A percentile compares a stretch with the other conserved stretches of the same genome.
Evolutionary conservation across 1,140 invertebrate species (phyloP).

Genomic region (Protaetia brevitarsis): DNA sequence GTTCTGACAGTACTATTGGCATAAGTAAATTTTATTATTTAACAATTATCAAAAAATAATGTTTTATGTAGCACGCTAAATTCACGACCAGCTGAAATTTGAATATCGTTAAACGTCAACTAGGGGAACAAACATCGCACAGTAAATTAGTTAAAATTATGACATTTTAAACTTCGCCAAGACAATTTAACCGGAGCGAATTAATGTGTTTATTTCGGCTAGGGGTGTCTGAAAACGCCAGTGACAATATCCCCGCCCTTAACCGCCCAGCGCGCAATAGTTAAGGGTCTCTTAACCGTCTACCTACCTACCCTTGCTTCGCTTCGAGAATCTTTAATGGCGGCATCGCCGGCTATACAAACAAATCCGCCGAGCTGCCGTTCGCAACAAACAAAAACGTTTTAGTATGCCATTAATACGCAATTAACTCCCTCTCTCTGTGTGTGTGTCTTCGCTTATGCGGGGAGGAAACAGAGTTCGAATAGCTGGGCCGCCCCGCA

Average conservation of each 20-base stretch:
- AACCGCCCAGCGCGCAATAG: too few species aligned
- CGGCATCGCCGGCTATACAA: neutral
- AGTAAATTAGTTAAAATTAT: neutral
- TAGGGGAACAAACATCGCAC: too few species aligned
- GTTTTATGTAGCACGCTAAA: too few species aligned
- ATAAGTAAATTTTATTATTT: too few species aligned
- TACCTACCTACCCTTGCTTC: too few species aligned
- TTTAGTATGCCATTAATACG: constrained; percentile 15
- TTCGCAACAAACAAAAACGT: constrained; percentile 11
- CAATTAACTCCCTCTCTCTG: constrained; percentile 10
- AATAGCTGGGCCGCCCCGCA: neutral
- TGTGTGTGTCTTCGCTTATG: too few species aligned
- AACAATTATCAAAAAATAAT: too few species aligned
- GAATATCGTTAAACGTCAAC: too few species aligned
- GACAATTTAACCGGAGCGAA: neutral
- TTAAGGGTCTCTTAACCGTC: too few species aligned
- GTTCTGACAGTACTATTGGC: too few species aligned
- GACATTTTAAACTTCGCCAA: constrained; percentile 1
- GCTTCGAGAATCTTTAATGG: neutral
- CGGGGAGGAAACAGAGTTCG: neutral
- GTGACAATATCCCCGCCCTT: neutral
- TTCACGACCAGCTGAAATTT: too few species aligned
- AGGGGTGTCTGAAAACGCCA: neutral
- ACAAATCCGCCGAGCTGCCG: constrained; percentile 8
- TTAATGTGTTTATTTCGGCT: neutral